phyloP scores from a whole-genome alignment of 2,888 invertebrate species.

The Choristoneura rosaceana region DNA sequence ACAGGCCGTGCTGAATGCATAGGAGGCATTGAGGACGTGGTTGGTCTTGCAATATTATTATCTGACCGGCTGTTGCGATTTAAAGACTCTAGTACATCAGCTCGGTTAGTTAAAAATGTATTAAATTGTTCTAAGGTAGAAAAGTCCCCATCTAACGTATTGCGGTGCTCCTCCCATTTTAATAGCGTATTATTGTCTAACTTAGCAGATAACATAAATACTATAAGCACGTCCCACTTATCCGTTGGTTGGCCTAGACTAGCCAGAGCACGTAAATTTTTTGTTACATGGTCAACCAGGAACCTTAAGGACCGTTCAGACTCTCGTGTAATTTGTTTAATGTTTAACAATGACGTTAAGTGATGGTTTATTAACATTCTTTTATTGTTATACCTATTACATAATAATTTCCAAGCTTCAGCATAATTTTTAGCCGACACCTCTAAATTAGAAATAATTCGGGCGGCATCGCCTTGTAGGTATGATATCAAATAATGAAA shows the following conservation, averaged over 20 bases:
- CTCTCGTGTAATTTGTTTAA: conserved; percentile 37
- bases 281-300: conserved; percentile 45
- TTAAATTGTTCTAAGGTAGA: no score
- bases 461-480: conserved; percentile 42
- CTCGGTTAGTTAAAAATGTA: no score
- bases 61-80: no score
- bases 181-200: no score
- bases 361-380: conserved; percentile 37
- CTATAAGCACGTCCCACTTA: no score
- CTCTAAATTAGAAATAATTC: conserved; percentile 37
- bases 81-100: no score
- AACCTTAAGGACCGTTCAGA: conserved; percentile 42
- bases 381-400: conserved; percentile 43
- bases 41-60: no score
- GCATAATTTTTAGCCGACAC: conserved; percentile 41
- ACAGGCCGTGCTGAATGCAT: no score
- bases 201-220: no score
- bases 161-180: no score
- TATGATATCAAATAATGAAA: conserved; percentile 44
- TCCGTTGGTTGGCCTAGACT: conserved; percentile 29
- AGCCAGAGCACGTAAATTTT: conserved; percentile 46
- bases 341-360: conserved; percentile 21
- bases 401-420: conserved; percentile 42
- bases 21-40: no score
- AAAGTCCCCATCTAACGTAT: no score